These are phyloP conservation scores for Falco berigora DNA, from an alignment of 2,797 vertebrate genomes.

Conservation along the genomic window DNA sequence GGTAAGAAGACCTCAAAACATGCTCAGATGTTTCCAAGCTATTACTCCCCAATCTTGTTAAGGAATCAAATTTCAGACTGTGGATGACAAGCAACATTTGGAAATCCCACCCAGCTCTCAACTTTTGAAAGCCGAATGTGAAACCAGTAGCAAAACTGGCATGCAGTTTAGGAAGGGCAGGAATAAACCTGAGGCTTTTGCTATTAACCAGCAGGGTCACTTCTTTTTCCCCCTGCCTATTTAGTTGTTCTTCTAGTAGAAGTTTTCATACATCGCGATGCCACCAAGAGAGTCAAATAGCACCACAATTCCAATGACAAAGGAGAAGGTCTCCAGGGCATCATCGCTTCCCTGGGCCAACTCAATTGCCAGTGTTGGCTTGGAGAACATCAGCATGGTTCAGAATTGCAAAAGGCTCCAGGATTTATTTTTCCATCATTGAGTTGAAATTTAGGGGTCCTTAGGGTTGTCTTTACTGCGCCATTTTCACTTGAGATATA, in stretches of 20 bases:
- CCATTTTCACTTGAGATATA: neutral
- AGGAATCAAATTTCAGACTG: neutral
- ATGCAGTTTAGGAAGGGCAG: neutral
- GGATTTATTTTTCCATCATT: neutral
- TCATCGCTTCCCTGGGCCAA: neutral
- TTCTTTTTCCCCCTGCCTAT: too few relatives aligned
- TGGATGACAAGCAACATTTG: neutral
- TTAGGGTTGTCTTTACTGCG: neutral
- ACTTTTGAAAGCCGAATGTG: neutral
- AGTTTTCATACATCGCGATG: neutral
- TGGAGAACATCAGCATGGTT: rapidly evolving
- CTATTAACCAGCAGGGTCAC: neutral
- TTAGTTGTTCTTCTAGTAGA: neutral
- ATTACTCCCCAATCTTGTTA: neutral
- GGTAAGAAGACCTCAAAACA: neutral
- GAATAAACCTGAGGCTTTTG: neutral
- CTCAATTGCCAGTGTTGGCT: neutral
- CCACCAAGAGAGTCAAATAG: neutral
- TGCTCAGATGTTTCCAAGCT: neutral
- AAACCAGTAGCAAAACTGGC: neutral
- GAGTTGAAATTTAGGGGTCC: neutral
- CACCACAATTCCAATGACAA: neutral
- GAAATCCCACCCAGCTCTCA: neutral
- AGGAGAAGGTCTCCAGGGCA: neutral
- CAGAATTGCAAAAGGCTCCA: neutral